A percentile compares a stretch with the other conserved stretches of the same genome.
phyloP scores from a whole-genome alignment of 2,888 invertebrate genomes.

The Ariolimax columbianus region DNA sequence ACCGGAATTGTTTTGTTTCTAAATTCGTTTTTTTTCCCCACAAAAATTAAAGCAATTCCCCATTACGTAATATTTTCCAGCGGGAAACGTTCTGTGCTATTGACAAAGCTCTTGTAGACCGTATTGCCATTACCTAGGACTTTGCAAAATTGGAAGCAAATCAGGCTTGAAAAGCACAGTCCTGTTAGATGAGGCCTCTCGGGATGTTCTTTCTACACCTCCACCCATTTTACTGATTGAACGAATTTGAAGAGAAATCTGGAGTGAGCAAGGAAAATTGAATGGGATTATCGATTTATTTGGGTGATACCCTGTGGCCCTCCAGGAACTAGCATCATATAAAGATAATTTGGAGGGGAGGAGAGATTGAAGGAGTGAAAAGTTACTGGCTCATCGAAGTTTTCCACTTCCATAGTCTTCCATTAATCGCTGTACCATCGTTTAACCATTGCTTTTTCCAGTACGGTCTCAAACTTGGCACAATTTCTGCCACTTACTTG shows the following conservation, averaged over 20 bases:
- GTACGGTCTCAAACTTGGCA: neutral
- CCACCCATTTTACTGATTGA: slow-evolving; percentile 31
- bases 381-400: neutral
- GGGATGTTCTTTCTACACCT: neutral
- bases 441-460: neutral
- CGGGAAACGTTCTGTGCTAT: slow-evolving; percentile 16
- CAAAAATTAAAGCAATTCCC: slow-evolving; percentile 8
- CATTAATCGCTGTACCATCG: neutral
- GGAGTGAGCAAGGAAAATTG: slow-evolving; percentile 39
- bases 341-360: neutral
- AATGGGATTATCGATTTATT: slow-evolving; percentile 38
- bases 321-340: neutral
- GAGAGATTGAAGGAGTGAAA: no score
- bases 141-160: slow-evolving; percentile 35
- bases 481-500: neutral
- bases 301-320: neutral
- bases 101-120: slow-evolving; percentile 16
- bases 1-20: neutral
- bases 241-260: slow-evolving; percentile 36
- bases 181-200: slow-evolving; percentile 20
- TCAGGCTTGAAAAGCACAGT: slow-evolving; percentile 33
- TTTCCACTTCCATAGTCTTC: neutral
- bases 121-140: slow-evolving; percentile 28
- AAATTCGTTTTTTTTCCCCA: neutral
- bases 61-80: neutral